Percentiles rank a stretch among this genome's conserved stretches.
phyloP scores from a whole-genome alignment of 2,888 invertebrate genomes.

The Idaea straminata region DNA sequence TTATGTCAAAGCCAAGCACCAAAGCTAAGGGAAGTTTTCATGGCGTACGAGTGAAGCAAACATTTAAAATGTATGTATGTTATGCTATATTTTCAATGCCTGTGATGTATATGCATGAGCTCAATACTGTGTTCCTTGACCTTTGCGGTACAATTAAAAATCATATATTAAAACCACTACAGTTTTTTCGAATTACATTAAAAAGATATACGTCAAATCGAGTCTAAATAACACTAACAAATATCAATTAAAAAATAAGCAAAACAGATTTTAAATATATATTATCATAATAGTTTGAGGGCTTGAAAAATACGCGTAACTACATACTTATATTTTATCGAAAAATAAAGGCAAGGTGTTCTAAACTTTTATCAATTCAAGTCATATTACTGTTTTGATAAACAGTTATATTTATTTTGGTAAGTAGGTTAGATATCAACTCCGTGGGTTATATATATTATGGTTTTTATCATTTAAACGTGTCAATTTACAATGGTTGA shows the following conservation, averaged over 20 bases:
- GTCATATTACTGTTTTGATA: background rate
- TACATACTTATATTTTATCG: background rate
- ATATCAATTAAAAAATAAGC: too few relatives aligned
- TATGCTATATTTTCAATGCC: background rate
- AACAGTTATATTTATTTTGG: background rate
- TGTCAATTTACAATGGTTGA: background rate
- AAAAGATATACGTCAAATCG: too few relatives aligned
- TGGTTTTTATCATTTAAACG: background rate
- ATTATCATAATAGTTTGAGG: background rate
- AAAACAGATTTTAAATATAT: too few relatives aligned
- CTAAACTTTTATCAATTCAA: background rate
- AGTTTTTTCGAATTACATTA: too few relatives aligned
- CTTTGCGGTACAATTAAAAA: too few relatives aligned
- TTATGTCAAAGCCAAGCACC: background rate
- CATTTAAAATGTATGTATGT: background rate
- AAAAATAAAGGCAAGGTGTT: background rate
- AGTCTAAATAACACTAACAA: too few relatives aligned
- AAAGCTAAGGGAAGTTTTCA: conserved; percentile 17
- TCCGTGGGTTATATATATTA: too few relatives aligned
- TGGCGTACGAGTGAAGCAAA: conserved; percentile 14
- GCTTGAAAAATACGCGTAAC: background rate
- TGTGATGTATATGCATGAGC: background rate
- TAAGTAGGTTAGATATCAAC: background rate
- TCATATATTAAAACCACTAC: too few relatives aligned
- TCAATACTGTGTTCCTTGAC: too few relatives aligned